Evolutionary conservation across 2,888 invertebrate genomes (phyloP), one percentile per base, ranked within the genome.

Genomic region (Dermolepida albohirtum): DNA sequence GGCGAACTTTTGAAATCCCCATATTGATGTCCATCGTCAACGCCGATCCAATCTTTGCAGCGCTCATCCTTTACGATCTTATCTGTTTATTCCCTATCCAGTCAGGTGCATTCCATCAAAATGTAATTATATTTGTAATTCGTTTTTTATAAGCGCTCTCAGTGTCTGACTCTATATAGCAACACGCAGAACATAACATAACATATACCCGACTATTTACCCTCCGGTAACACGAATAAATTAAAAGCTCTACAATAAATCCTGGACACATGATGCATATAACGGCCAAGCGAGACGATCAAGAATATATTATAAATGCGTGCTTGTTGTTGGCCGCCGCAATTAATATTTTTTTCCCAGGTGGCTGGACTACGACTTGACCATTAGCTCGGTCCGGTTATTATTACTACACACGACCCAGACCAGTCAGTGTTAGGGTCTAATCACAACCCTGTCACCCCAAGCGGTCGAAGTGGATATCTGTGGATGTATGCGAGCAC

Each of bases 231-330:
- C 72, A 77, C 78, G 82, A 80, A 81, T 81, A 82, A 81, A 82
- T 82, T 82, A 81, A 81, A 82, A 80, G 80, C 79, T 77, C 76
- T 75, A 81, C 81, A 80, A 82, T 82, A 82, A 82, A 82, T 82
- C 80, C 79, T 81, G 78, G 78, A 78, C 79, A 77, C 73, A 75
- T 79, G 79, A 81, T 80, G 80, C 77, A 75, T 76, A 77, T 78
- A 75, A 75, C 74, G 74, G 74, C 74, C 72, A 73, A 34, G 73
- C 69, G 70, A 62, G 59, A 62, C 59, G 74, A 77, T 79, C 80
- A 78, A 78, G 80, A 79, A 80, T 80, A 79, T 78, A 80, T 81
- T 80, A 80, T 79, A 77, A 76, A 77, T 78, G 80, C 76, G 76
- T 73, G 75, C 73, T 74, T 74, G 77, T 76, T 76, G 74, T 34